Evolutionary conservation across 2,888 invertebrate species (phyloP).

Genomic region (Crossocerus cetratus): DNA sequence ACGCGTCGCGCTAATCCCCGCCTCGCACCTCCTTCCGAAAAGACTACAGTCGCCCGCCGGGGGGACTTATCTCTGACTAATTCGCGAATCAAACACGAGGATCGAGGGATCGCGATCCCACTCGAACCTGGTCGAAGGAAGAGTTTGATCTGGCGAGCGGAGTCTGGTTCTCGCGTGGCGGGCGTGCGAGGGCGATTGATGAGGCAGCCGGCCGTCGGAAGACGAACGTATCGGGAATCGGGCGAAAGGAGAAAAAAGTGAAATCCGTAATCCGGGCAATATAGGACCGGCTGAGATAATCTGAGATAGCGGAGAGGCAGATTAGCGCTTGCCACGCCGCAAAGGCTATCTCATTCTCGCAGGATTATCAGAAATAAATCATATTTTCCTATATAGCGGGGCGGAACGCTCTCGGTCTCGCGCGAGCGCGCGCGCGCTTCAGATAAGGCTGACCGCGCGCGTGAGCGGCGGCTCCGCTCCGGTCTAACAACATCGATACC

Average conservation of each 20-base stretch:
- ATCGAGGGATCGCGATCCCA: no score
- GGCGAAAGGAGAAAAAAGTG: constrained; percentile 28
- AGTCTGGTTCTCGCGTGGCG: background rate
- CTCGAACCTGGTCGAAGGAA: no score
- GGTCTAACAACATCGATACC: constrained; percentile 57
- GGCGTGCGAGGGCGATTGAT: constrained; percentile 31
- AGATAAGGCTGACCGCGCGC: constrained; percentile 55
- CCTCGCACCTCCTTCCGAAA: background rate
- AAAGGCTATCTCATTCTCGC: constrained; percentile 71
- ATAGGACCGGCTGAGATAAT: constrained; percentile 72
- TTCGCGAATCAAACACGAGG: background rate
- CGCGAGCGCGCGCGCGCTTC: constrained; percentile 13
- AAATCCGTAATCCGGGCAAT: constrained; percentile 73
- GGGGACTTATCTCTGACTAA: no score
- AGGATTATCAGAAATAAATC: constrained; percentile 77
- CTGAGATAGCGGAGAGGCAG: constrained; percentile 66
- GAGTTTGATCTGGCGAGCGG: background rate
- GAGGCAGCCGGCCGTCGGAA: background rate
- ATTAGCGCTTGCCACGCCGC: constrained; percentile 69
- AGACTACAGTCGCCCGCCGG: background rate
- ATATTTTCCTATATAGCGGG: constrained; percentile 71
- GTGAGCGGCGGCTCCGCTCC: constrained; percentile 7
- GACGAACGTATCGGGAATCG: constrained; percentile 20
- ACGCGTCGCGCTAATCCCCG: constrained; percentile 17
- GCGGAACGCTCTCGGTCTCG: constrained; percentile 31